Evolutionary conservation across 1,140 invertebrate species (phyloP).

Genomic region (Eriocheir sinensis): DNA sequence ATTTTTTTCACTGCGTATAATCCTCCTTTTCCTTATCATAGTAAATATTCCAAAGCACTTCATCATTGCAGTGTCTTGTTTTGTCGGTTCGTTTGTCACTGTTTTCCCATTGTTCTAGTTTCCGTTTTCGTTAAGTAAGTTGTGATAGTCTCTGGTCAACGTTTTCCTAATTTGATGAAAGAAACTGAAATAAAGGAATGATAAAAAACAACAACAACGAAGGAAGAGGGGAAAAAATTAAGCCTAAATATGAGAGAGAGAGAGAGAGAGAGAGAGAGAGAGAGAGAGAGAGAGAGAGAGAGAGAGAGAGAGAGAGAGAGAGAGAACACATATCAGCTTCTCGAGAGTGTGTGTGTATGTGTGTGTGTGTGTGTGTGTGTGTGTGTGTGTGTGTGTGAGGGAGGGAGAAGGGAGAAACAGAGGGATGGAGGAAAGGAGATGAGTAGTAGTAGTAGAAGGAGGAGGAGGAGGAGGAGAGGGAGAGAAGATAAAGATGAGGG

Average conservation of each 20-base stretch:
- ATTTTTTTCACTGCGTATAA: too few species aligned
- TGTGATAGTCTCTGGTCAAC: too few species aligned
- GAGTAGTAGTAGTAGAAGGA: neutral
- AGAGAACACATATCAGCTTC: neutral
- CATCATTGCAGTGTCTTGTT: too few species aligned
- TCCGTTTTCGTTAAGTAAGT: too few species aligned
- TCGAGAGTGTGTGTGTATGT: neutral
- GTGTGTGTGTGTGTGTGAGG: too few species aligned
- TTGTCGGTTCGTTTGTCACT: too few species aligned
- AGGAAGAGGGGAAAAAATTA: neutral
- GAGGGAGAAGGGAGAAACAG: constrained; percentile 30
- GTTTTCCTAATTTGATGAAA: too few species aligned
- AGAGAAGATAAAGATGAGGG: neutral
- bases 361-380: too few species aligned
- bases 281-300: constrained; percentile 18
- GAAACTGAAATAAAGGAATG: too few species aligned
- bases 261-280: constrained; percentile 56
- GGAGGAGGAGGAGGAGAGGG: neutral
- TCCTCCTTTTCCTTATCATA: neutral
- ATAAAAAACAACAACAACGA: too few species aligned
- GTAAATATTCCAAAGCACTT: neutral
- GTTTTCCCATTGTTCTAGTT: too few species aligned
- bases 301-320: neutral
- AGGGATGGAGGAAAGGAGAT: constrained; percentile 28
- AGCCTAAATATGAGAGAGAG: neutral